Evolutionary conservation across 2,888 invertebrate genomes (phyloP).

Genomic region (Mythimna lalbum): DNA sequence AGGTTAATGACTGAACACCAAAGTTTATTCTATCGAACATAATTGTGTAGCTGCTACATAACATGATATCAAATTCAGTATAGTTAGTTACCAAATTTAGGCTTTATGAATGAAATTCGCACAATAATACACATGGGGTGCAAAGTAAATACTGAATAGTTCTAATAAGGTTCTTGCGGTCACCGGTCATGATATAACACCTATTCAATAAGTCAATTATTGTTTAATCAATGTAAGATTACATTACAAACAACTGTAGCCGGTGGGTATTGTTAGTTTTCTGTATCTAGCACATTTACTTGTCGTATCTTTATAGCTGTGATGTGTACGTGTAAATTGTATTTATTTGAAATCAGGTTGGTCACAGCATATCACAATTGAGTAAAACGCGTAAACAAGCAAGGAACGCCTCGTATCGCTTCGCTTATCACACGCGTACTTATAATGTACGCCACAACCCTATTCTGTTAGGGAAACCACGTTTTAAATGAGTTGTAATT

Average conservation of each 20-base stretch:
- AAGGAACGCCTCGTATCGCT: slow-evolving; percentile 36
- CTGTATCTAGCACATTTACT: slow-evolving; percentile 12
- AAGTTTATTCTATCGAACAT: slow-evolving; percentile 77
- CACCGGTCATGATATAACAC: slow-evolving; percentile 22
- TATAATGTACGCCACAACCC: slow-evolving; percentile 38
- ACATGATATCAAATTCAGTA: slow-evolving; percentile 53
- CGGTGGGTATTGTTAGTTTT: slow-evolving; percentile 14
- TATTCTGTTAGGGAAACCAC: slow-evolving; percentile 57
- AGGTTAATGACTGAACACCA: slow-evolving; percentile 84
- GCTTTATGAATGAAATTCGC: slow-evolving; percentile 76
- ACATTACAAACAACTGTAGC: slow-evolving; percentile 14
- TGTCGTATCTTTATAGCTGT: slow-evolving; percentile 25
- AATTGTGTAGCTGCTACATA: slow-evolving; percentile 59
- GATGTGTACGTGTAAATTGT: slow-evolving; percentile 37
- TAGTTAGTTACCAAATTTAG: slow-evolving; percentile 79
- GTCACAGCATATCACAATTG: slow-evolving; percentile 25
- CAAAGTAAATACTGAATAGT: slow-evolving; percentile 46
- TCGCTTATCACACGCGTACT: slow-evolving; percentile 43
- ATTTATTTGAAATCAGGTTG: slow-evolving; percentile 28
- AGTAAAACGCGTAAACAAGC: slow-evolving; percentile 33
- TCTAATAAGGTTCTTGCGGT: slow-evolving; percentile 30
- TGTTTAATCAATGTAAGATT: slow-evolving; percentile 25
- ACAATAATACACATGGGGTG: slow-evolving; percentile 70
- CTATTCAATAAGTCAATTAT: slow-evolving; percentile 53
- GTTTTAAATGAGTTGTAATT: slow-evolving; percentile 65